phyloP scores from a whole-genome alignment of 2,113 vertebrate species.

The Stomatorhinus ivindoensis region DNA sequence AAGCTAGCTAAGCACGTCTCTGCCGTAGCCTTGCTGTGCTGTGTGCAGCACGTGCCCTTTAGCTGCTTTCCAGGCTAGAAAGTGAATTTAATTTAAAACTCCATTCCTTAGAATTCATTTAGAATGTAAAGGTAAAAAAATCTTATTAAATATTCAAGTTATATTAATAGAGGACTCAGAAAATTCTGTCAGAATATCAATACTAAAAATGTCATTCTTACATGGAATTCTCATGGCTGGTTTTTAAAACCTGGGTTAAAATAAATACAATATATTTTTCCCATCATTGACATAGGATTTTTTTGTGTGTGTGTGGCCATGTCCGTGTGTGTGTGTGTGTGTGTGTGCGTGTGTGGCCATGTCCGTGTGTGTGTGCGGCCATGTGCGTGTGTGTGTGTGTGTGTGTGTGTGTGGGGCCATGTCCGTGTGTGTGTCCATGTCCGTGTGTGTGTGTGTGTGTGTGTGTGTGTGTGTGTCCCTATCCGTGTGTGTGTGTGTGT shows the following conservation, averaged over 20 bases:
- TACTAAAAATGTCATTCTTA: not conserved
- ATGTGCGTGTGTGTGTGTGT: not conserved
- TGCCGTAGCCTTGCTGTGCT: not conserved
- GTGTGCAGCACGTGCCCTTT: no score
- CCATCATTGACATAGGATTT: not conserved
- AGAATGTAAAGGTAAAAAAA: not conserved
- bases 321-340: not conserved
- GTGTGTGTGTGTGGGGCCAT: not conserved
- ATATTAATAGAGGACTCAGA: not conserved
- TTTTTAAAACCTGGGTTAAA: not conserved
- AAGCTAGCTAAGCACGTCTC: not conserved
- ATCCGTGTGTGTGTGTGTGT: not conserved
- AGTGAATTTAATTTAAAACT: not conserved
- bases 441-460: not conserved
- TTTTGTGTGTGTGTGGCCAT: not conserved
- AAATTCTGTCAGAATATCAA: not conserved
- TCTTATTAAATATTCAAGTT: not conserved
- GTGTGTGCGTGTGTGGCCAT: not conserved
- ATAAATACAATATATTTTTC: not conserved
- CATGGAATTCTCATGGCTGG: not conserved
- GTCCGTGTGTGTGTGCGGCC: not conserved
- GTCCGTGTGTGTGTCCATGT: not conserved
- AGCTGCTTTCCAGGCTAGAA: not conserved
- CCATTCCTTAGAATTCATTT: not conserved
- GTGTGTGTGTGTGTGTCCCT: not conserved